Evolutionary conservation across 1,140 invertebrate genomes (phyloP).

Genomic region (Trachymyrmex septentrionalis): DNA sequence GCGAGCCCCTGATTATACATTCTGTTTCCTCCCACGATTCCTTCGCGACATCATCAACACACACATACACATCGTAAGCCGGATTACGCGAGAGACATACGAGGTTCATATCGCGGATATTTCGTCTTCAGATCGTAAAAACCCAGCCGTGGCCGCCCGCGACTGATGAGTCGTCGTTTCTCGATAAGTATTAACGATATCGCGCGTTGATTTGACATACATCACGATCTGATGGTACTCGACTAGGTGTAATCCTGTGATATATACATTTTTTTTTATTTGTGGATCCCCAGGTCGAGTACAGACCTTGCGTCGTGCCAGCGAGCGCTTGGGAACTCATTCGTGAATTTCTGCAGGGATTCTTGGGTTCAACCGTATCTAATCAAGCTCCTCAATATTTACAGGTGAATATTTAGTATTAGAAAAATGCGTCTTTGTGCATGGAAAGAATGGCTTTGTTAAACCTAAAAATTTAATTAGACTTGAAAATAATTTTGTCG

Average conservation of each 20-base stretch:
- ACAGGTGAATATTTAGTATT: conserved; percentile 82
- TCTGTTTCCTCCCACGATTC: conserved; percentile 23
- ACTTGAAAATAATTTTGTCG: too few relatives aligned
- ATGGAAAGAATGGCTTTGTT: too few relatives aligned
- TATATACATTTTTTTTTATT: background rate
- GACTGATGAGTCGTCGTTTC: background rate
- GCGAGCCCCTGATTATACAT: background rate
- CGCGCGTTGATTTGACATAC: background rate
- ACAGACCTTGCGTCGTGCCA: conserved; percentile 95
- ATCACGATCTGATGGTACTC: background rate
- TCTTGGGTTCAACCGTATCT: conserved; percentile 93
- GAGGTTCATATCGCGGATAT: conserved; percentile 27
- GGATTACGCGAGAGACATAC: conserved; percentile 46
- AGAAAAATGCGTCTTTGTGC: background rate
- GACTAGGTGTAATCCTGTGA: background rate
- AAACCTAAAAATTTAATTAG: too few relatives aligned
- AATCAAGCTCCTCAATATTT: conserved; percentile 89
- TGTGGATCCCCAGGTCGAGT: conserved; percentile 91
- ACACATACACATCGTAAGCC: background rate
- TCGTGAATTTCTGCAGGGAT: conserved; percentile 96
- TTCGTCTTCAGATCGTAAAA: conserved; percentile 18
- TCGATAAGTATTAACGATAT: conserved; percentile 11
- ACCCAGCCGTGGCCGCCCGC: background rate
- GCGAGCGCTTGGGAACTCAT: conserved; percentile 96
- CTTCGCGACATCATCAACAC: background rate